phyloP scores from a whole-genome alignment of 23 tunicate genomes.

The Trididemnum nubilum region DNA sequence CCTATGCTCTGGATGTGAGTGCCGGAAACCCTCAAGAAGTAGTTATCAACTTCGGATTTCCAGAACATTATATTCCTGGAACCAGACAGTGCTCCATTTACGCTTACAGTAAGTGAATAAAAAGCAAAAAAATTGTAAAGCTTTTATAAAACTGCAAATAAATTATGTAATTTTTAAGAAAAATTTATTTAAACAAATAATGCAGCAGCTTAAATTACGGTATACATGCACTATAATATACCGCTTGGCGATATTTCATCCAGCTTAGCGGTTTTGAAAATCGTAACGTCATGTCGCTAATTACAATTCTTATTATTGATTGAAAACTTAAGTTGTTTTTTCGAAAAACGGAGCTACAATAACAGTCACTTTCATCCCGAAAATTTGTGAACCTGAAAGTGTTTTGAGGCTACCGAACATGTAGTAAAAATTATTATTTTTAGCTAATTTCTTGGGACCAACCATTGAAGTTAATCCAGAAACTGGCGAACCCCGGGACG shows the following conservation, averaged over 20 bases:
- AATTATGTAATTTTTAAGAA: not conserved
- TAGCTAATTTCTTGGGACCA: slow-evolving; percentile 70
- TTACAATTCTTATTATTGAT: too few species aligned
- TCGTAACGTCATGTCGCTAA: too few species aligned
- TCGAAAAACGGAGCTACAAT: too few species aligned
- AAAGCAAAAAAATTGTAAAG: not conserved
- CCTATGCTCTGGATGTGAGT: not conserved
- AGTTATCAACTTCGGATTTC: slow-evolving; percentile 17
- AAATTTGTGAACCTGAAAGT: too few species aligned
- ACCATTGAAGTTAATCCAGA: slow-evolving; percentile 64
- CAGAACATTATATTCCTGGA: slow-evolving; percentile 27
- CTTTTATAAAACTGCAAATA: not conserved
- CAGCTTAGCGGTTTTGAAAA: too few species aligned
- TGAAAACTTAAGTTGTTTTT: too few species aligned
- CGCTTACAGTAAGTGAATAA: slow-evolving; percentile 57
- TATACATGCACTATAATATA: too few species aligned
- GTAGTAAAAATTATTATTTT: too few species aligned
- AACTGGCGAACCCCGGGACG: slow-evolving; percentile 54
- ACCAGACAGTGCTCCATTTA: slow-evolving; percentile 50
- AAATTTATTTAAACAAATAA: not conserved
- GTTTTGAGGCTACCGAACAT: too few species aligned
- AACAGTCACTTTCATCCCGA: too few species aligned
- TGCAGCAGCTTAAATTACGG: not conserved
- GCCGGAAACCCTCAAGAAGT: not conserved
- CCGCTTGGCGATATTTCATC: too few species aligned